Evolutionary conservation across 2,888 invertebrate species (phyloP).

Genomic region (Drosophila cognata): DNA sequence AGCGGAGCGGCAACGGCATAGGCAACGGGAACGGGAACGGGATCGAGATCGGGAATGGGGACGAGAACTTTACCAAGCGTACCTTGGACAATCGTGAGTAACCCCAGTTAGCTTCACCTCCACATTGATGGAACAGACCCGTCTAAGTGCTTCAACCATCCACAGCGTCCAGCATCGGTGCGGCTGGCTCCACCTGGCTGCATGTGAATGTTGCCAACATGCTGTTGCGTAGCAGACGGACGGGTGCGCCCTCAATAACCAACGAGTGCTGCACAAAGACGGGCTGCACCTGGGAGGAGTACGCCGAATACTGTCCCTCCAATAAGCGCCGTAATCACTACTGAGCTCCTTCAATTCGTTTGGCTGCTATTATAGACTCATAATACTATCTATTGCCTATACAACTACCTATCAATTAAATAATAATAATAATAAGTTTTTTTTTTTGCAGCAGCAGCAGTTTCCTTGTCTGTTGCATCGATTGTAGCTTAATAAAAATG

Average conservation of each 20-base stretch:
- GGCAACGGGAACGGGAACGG: constrained; percentile 15
- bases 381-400: constrained; percentile 8
- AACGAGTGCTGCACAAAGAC: constrained; percentile 87
- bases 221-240: constrained; percentile 79
- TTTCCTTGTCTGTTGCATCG: constrained; percentile 29
- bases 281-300: constrained; percentile 88
- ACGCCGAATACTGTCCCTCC: constrained; percentile 88
- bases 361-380: constrained; percentile 11
- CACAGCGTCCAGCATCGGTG: constrained; percentile 1
- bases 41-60: constrained; percentile 26
- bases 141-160: neutral
- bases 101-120: neutral
- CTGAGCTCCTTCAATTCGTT: constrained; percentile 21
- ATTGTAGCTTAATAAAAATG: constrained; percentile 43
- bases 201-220: constrained; percentile 81
- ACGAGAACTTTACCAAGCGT: constrained; percentile 55
- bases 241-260: constrained; percentile 85
- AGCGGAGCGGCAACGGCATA: constrained; percentile 48
- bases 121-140: too few relatives aligned
- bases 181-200: constrained; percentile 83
- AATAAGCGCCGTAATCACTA: constrained; percentile 86
- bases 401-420: neutral
- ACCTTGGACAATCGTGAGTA: constrained; percentile 51
- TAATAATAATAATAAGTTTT: neutral
- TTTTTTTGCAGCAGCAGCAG: constrained; percentile 5